Conservation (phyloP, 2,797 vertebrate genomes). For the Sebastes paucispinis region DNA sequence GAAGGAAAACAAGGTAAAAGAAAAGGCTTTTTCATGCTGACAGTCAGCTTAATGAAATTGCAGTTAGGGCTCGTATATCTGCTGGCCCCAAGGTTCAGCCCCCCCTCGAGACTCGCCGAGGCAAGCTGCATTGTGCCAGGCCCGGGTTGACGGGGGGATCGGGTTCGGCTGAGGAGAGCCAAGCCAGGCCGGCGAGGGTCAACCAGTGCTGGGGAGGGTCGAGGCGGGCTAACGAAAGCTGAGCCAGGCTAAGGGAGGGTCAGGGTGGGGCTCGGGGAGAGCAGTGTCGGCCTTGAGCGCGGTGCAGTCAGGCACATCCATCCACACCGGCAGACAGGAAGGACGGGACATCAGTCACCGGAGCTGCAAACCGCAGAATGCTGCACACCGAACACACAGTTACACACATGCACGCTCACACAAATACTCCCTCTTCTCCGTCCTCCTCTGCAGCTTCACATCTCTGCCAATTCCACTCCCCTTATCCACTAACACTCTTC, state of each 20-base stretch:
- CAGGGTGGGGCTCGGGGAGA: constrained; percentile 1
- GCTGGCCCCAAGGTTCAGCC: constrained; percentile 38
- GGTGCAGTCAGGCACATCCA: constrained; percentile 45
- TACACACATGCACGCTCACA: constrained; percentile 10
- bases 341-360: constrained; percentile 65
- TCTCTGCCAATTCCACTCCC: constrained; percentile 19
- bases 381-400: constrained; percentile 19
- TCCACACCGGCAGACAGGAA: constrained; percentile 49
- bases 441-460: constrained; percentile 16
- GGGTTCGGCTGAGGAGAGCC: constrained; percentile 19
- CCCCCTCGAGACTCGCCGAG: neutral
- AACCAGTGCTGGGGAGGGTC: neutral
- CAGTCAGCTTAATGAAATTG: constrained; percentile 71
- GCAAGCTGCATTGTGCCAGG: neutral
- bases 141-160: neutral
- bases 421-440: constrained; percentile 5
- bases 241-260: constrained; percentile 9
- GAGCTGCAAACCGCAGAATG: constrained; percentile 55
- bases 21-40: constrained; percentile 71
- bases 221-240: neutral
- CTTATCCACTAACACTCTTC: neutral
- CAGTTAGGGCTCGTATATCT: constrained; percentile 66
- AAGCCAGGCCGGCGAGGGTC: neutral
- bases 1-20: constrained; percentile 63
- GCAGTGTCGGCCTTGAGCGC: constrained; percentile 46